phyloP scores from a whole-genome alignment of 2,888 invertebrate species.

The Yponomeuta malinellus region DNA sequence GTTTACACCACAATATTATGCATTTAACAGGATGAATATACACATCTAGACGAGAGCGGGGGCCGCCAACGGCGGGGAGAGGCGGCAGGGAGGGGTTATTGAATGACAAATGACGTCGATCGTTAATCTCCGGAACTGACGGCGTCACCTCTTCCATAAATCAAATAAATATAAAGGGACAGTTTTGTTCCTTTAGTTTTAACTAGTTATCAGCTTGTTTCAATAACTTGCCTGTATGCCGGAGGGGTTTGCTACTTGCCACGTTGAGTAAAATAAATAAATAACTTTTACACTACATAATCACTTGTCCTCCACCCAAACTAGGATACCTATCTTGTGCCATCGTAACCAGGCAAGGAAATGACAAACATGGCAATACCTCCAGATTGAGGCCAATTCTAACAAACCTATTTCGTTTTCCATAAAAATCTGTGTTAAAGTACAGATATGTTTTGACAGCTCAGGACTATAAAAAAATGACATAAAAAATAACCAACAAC shows the following conservation, averaged over 20 bases:
- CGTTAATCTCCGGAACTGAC: conserved; percentile 73
- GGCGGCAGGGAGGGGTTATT: neutral
- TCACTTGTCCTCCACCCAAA: too few relatives aligned
- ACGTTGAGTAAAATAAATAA: neutral
- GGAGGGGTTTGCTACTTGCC: neutral
- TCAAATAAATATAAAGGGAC: neutral
- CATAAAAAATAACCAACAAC: too few relatives aligned
- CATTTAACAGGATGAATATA: conserved; percentile 63
- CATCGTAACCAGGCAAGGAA: too few relatives aligned
- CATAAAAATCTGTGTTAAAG: too few relatives aligned
- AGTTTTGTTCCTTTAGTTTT: neutral
- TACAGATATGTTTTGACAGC: too few relatives aligned
- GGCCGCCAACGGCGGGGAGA: conserved; percentile 21
- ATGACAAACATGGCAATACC: too few relatives aligned
- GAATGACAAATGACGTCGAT: conserved; percentile 66
- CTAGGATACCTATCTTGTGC: too few relatives aligned
- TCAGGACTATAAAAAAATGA: too few relatives aligned
- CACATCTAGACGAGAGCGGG: conserved; percentile 48
- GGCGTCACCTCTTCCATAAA: conserved; percentile 40
- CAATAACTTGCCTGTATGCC: neutral
- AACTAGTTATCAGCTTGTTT: neutral
- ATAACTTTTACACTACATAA: neutral
- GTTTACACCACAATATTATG: neutral
- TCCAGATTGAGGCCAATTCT: too few relatives aligned
- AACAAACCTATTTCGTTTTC: too few relatives aligned